phyloP scores from a whole-genome alignment of 2,888 invertebrate genomes.

The Parasteatoda lunata region DNA sequence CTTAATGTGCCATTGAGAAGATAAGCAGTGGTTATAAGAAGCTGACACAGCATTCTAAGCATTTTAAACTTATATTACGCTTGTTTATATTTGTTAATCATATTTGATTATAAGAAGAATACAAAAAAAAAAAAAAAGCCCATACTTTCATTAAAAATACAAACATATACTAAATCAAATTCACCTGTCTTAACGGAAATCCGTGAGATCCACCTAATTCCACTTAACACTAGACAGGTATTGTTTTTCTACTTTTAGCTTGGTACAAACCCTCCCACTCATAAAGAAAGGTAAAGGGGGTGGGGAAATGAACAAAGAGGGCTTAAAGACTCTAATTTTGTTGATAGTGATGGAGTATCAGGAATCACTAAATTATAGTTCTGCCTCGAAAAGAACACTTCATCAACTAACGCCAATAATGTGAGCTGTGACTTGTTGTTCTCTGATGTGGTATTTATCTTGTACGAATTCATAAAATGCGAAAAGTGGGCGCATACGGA shows the following conservation, averaged over 20 bases:
- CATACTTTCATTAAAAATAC: no score
- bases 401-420: constrained; percentile 42
- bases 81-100: neutral
- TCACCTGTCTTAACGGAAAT: neutral
- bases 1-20: no score
- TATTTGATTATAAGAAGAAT: neutral
- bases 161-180: neutral
- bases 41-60: no score
- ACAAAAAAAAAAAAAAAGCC: neutral
- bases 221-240: neutral
- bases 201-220: neutral
- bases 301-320: constrained; percentile 6
- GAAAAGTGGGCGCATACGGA: neutral
- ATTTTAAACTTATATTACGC: no score
- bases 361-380: constrained; percentile 48
- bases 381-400: constrained; percentile 19
- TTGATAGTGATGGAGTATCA: constrained; percentile 53
- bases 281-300: constrained; percentile 3
- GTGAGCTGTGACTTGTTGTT: constrained; percentile 33
- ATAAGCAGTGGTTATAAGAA: no score
- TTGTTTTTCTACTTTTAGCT: constrained; percentile 10
- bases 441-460: constrained; percentile 34
- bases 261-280: constrained; percentile 44
- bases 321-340: constrained; percentile 45
- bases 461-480: constrained; percentile 14